A percentile compares a stretch with the other conserved stretches of the same genome.
Evolutionary conservation across 2,113 vertebrate species (phyloP).

Genomic region (Perccottus glenii): DNA sequence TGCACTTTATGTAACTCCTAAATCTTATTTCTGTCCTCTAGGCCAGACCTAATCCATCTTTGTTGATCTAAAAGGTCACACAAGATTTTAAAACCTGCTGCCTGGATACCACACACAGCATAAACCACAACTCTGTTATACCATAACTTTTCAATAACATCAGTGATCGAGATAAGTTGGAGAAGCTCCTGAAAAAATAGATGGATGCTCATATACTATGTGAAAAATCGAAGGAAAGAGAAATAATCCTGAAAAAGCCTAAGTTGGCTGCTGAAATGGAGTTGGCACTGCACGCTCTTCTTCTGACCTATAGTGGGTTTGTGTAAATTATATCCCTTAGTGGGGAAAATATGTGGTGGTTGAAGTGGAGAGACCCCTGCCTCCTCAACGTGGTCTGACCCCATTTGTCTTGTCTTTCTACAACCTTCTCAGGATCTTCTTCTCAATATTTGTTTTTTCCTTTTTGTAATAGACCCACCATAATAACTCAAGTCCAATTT

Average conservation of each 20-base stretch:
- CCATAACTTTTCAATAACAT: conserved; percentile 34
- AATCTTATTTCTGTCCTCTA: neutral
- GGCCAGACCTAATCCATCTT: neutral
- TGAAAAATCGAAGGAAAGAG: conserved; percentile 11
- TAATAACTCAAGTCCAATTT: conserved; percentile 34
- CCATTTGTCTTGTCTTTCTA: conserved; percentile 28
- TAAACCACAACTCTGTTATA: conserved; percentile 11
- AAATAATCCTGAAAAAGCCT: conserved; percentile 10
- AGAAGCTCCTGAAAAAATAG: conserved; percentile 47
- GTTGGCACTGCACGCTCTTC: conserved; percentile 56
- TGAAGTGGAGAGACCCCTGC: conserved; percentile 46
- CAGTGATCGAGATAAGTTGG: conserved; percentile 37
- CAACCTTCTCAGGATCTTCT: conserved; percentile 7
- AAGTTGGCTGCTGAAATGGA: conserved; percentile 45
- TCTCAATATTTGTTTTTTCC: conserved; percentile 20
- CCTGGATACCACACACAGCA: conserved; percentile 13
- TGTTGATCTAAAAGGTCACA: conserved; percentile 10
- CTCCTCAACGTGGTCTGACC: conserved; percentile 32
- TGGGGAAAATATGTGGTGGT: conserved; percentile 77
- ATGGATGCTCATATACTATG: conserved; percentile 11
- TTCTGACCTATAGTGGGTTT: conserved; percentile 73
- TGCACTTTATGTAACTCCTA: neutral
- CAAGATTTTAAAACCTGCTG: conserved; percentile 10
- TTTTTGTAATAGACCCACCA: conserved; percentile 21
- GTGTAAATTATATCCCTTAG: conserved; percentile 76